Base-by-base conservation (phyloP, 2,113 vertebrate genomes). In the Phrynocephalus versicolor region DNA sequence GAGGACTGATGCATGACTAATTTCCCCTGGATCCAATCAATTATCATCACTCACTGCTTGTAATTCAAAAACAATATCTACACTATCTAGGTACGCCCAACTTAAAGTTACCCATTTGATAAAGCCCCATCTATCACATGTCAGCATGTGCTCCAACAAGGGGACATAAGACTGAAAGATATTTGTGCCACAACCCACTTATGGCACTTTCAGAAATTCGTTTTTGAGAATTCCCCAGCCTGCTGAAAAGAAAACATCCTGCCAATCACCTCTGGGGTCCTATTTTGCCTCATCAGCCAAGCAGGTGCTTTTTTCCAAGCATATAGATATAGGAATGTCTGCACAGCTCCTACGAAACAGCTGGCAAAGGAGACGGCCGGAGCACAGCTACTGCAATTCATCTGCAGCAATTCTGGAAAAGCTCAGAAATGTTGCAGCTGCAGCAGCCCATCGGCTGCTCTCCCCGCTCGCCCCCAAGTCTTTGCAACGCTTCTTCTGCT, bases 241-340 rank as follows among this genome's bases (percentile, higher is more conserved):
- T 64, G 82, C 74, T 60, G 78, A 23, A 69, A 45, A 84, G 4
- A 78, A 51, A 85, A 73, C 51, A 51, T 77, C 84, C 87, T 84
- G 83, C 83, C 83, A 57, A 86, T 65, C 86, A 82, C 89, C 89
- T 90, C 91, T 91, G 91, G 88, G 89, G 84, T 86, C n/a, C 73
- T 87, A 51, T 87, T 91, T 87, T 87, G 41, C 80, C 89, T 89
- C 82, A 71, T 51, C 79, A 91, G 71, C 64, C 79, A 55, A 41
- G 79, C 80, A 67, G 84, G 64, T 83, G 55, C 79, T 30, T 45
- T 82, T 85, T 27, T 15, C 67, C 65, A 87, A 60, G 67, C 75
- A 18, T 6, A 13, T 3, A 57, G 79, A 39, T 57, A 27, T 60
- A n/a, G n/a, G n/a, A 70, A 27, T 64, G 27, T 6, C 69, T 74